A percentile compares a stretch with the other conserved stretches of the same genome.
phyloP scores from a whole-genome alignment of 2,888 invertebrate genomes.

The Mechanitis mazaeus region DNA sequence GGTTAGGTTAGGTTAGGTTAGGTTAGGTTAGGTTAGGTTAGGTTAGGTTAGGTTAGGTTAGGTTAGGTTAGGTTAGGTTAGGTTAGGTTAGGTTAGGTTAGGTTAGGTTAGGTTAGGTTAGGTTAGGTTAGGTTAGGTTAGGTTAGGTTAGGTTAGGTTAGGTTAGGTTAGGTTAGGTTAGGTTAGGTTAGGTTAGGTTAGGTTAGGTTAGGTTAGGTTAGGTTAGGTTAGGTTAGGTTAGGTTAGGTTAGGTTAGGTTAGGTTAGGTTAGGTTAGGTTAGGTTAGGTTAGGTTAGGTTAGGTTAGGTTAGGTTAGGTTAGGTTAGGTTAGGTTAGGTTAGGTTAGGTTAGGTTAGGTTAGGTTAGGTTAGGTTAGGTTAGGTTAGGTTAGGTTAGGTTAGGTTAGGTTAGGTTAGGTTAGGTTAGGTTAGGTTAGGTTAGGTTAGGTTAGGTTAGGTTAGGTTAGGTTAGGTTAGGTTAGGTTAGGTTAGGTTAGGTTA shows the following conservation, averaged over 20 bases:
- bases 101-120: slow-evolving; percentile 28
- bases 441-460: too few species aligned
- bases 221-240: slow-evolving; percentile 30
- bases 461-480: too few species aligned
- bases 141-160: slow-evolving; percentile 26
- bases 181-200: slow-evolving; percentile 28
- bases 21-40: slow-evolving; percentile 28
- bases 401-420: too few species aligned
- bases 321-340: too few species aligned
- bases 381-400: too few species aligned
- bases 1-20: slow-evolving; percentile 30
- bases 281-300: slow-evolving; percentile 21
- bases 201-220: slow-evolving; percentile 32
- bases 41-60: slow-evolving; percentile 29
- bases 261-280: slow-evolving; percentile 25
- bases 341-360: too few species aligned
- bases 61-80: slow-evolving; percentile 29
- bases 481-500: too few species aligned
- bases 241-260: slow-evolving; percentile 28
- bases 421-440: too few species aligned
- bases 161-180: slow-evolving; percentile 28
- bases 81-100: slow-evolving; percentile 29
- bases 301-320: too few species aligned
- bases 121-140: slow-evolving; percentile 25
- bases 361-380: too few species aligned